A percentile compares a stretch with the other conserved stretches of the same genome.
phyloP scores from a whole-genome alignment of 2,888 invertebrate genomes.

The Harpagoxenus sublaevis region DNA sequence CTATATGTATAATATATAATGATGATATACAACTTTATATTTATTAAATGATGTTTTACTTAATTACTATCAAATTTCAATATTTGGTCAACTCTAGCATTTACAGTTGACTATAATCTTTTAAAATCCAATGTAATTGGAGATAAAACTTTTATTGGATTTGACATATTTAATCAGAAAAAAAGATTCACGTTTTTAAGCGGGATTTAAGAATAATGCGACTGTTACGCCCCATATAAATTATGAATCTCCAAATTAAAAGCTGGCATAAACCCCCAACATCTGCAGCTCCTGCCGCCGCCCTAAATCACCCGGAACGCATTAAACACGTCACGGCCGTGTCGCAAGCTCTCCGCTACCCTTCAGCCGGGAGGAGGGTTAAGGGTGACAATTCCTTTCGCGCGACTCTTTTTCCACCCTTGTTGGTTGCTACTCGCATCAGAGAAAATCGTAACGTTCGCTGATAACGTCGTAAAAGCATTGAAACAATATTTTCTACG shows the following conservation, averaged over 20 bases:
- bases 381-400: constrained; percentile 49
- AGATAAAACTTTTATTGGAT: constrained; percentile 11
- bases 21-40: neutral
- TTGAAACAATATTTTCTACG: constrained; percentile 5
- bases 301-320: constrained; percentile 53
- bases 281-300: constrained; percentile 47
- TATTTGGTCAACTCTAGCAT: neutral
- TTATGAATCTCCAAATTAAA: constrained; percentile 56
- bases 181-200: constrained; percentile 14
- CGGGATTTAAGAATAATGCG: constrained; percentile 37
- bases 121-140: neutral
- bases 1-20: neutral
- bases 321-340: constrained; percentile 54
- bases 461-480: constrained; percentile 28
- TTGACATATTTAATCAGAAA: constrained; percentile 4
- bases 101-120: neutral
- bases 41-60: neutral
- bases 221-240: constrained; percentile 48
- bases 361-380: constrained; percentile 20
- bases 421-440: constrained; percentile 4
- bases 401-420: constrained; percentile 36
- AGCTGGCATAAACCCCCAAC: constrained; percentile 46
- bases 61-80: neutral
- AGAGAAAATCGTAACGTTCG: constrained; percentile 17
- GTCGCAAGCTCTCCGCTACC: constrained; percentile 46